phyloP scores from a whole-genome alignment of 2,888 invertebrate genomes.

The Apoda limacodes region DNA sequence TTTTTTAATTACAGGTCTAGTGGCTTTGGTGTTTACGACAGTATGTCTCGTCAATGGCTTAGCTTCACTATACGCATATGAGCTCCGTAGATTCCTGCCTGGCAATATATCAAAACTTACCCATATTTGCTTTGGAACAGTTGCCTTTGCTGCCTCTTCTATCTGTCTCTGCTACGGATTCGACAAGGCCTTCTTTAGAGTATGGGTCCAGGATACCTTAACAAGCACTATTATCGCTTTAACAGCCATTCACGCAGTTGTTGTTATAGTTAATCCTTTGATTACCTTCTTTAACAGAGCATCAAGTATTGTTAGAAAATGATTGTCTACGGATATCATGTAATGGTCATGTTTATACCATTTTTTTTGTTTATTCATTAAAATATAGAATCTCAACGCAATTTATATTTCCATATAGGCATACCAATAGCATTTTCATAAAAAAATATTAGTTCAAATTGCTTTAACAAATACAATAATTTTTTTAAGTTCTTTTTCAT shows the following conservation, averaged over 20 bases:
- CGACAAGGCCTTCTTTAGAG: slow-evolving; percentile 30
- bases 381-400: too few species aligned
- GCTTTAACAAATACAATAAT: too few species aligned
- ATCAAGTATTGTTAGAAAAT: too few species aligned
- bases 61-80: slow-evolving; percentile 26
- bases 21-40: slow-evolving; percentile 26
- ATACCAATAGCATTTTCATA: too few species aligned
- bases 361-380: too few species aligned
- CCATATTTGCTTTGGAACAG: slow-evolving; percentile 28
- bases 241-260: slow-evolving; percentile 24
- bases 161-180: slow-evolving; percentile 37
- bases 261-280: slow-evolving; percentile 34
- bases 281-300: slow-evolving; percentile 31
- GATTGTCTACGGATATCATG: too few species aligned
- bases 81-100: slow-evolving; percentile 21
- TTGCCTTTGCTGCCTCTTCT: slow-evolving; percentile 28
- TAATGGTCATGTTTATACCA: too few species aligned
- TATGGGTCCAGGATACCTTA: slow-evolving; percentile 24
- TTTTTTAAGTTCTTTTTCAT: too few species aligned
- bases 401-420: too few species aligned
- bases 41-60: slow-evolving; percentile 26
- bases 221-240: slow-evolving; percentile 30
- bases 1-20: slow-evolving; percentile 22
- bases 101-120: slow-evolving; percentile 25
- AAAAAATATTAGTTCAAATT: too few species aligned